Percentiles rank a stretch among this genome's conserved stretches.
phyloP scores from a whole-genome alignment of 2,888 invertebrate species.

The Lithophane leautieri region DNA sequence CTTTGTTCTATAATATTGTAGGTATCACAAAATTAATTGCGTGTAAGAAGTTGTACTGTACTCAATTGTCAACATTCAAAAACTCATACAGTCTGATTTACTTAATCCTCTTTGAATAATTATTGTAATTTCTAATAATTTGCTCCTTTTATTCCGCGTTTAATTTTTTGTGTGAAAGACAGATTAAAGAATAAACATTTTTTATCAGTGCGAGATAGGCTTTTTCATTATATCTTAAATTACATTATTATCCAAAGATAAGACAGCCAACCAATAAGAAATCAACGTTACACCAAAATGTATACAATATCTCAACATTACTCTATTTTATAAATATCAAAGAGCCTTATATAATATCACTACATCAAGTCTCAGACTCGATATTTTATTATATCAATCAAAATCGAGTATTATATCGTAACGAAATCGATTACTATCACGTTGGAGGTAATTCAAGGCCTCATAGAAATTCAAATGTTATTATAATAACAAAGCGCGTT shows the following conservation, averaged over 20 bases:
- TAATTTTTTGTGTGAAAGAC: neutral
- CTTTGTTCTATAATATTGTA: too few species aligned
- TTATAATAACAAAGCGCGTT: too few species aligned
- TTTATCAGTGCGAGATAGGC: neutral
- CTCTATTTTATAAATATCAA: conserved; percentile 33
- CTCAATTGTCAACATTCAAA: neutral
- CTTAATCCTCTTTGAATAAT: too few species aligned
- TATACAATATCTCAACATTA: neutral
- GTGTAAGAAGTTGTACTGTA: neutral
- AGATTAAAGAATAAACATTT: neutral
- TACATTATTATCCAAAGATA: neutral
- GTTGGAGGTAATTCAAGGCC: conserved; percentile 36
- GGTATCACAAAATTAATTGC: too few species aligned
- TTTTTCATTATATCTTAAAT: neutral
- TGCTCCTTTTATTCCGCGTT: neutral
- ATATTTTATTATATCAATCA: conserved; percentile 49
- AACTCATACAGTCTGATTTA: neutral
- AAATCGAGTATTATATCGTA: conserved; percentile 27
- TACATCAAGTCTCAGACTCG: conserved; percentile 8
- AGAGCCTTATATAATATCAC: neutral
- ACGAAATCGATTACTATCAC: conserved; percentile 44
- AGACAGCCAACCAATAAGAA: neutral
- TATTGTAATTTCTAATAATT: too few species aligned
- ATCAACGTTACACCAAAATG: neutral
- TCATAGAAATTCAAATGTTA: conserved; percentile 53